Evolutionary conservation across 2,888 invertebrate genomes (phyloP).

Genomic region (Pedicia rivosa): DNA sequence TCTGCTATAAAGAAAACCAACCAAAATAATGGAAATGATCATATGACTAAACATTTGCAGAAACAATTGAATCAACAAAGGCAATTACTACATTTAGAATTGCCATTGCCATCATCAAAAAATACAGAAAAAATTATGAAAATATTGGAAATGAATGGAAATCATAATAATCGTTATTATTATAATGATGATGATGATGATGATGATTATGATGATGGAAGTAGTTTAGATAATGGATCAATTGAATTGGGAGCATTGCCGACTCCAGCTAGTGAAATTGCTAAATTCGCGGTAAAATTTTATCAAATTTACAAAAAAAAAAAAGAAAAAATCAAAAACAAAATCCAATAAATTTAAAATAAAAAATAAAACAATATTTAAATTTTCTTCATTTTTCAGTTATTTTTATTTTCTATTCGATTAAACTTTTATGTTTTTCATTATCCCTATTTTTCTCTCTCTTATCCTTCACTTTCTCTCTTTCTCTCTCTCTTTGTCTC

Average conservation of each 20-base stretch:
- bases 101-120: constrained; percentile 29
- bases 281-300: constrained; percentile 31
- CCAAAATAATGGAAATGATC: constrained; percentile 36
- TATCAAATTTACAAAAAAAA: constrained; percentile 12
- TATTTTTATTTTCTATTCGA: too few relatives aligned
- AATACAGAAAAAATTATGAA: constrained; percentile 30
- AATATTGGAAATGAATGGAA: constrained; percentile 29
- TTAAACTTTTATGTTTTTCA: too few relatives aligned
- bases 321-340: constrained; percentile 4
- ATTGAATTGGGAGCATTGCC: constrained; percentile 32
- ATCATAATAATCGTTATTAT: constrained; percentile 10
- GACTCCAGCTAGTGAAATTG: constrained; percentile 32
- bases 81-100: constrained; percentile 30
- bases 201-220: constrained; percentile 3
- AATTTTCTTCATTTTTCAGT: background rate
- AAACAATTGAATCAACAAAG: constrained; percentile 31
- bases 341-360: too few relatives aligned
- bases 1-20: constrained; percentile 36
- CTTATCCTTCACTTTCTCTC: background rate
- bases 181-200: constrained; percentile 4
- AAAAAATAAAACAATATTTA: too few relatives aligned
- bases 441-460: too few relatives aligned
- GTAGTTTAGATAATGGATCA: constrained; percentile 16
- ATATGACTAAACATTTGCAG: constrained; percentile 30
- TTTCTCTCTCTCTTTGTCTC: background rate